Base-by-base conservation (phyloP, 92 coral and sea anemone genomes). In the Bergia sp. region DNA sequence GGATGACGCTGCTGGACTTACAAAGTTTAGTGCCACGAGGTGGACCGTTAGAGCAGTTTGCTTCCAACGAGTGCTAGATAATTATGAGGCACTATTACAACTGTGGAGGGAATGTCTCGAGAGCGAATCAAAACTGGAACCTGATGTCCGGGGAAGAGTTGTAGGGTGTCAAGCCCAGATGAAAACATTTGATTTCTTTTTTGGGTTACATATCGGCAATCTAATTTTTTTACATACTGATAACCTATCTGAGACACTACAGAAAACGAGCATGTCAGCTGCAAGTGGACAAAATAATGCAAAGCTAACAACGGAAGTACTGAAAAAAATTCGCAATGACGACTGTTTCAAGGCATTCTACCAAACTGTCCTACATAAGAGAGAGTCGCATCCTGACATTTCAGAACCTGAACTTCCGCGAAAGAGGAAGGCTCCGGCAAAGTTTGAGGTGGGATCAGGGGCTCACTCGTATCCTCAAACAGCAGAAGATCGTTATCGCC, bases 21-120 rank as follows among this genome's bases (percentile, higher is more conserved):
- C 90, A 8, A 92, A 92, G 73, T 86, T 92, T 67, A 85, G 92
- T 85, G 90, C 92, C 53, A 92, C 91, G n/a, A 85, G 92, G 21
- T 92, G 94, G 94, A 92, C 94, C 11, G 91, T 92, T 37, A 82
- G 86, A 2, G 94, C 92, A 87, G 72, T 73, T 16, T 86, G 90
- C 53, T 80, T 92, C 78, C 88, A 92, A 89, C 44, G 92, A 55
- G 75, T 92, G 49, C 75, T 92, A 16, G 84, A 92, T 47, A 80
- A 55, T 73, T 57, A 80, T 37, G 47, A 80, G 36, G 72, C 23
- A 45, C 85, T 80, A 47, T 80, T 80, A 80, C 36, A 55, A 55
- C 85, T 80, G 20, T 80, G 85, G 85, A 64, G 47, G 44, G 71
- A 80, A 55, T 80, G 85, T 16, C 85, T 80, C 61, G 69, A 80